Percentiles rank a stretch among this genome's conserved stretches.
These are phyloP conservation scores for Thalpophila matura DNA, from an alignment of 2,888 invertebrate genomes.

Conservation along the genomic window DNA sequence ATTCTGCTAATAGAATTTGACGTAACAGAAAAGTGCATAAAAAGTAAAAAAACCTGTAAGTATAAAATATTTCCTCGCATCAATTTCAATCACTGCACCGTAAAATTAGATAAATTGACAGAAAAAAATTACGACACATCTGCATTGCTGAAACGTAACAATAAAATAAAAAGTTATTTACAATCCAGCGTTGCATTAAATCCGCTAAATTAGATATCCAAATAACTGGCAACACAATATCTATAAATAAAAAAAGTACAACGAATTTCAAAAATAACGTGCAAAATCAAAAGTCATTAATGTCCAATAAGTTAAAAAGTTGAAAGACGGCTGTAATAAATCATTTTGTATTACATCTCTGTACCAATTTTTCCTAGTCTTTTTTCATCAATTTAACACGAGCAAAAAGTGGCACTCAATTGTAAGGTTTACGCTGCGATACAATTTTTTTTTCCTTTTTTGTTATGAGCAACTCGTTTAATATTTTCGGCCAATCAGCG, in stretches of 20 bases:
- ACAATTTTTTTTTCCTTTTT: constrained; percentile 76
- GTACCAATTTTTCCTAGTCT: constrained; percentile 86
- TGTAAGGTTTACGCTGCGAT: constrained; percentile 84
- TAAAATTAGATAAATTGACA: constrained; percentile 57
- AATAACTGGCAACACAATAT: constrained; percentile 70
- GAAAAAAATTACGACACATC: constrained; percentile 31
- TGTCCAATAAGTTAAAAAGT: constrained; percentile 90
- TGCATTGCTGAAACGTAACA: constrained; percentile 28
- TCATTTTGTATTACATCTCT: constrained; percentile 89
- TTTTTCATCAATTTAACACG: constrained; percentile 90
- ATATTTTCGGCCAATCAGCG: constrained; percentile 84
- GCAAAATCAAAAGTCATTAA: constrained; percentile 90
- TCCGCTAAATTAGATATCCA: constrained; percentile 70
- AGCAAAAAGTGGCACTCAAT: constrained; percentile 89
- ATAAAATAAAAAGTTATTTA: constrained; percentile 66
- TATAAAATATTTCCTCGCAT: constrained; percentile 9
- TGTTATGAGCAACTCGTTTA: constrained; percentile 87
- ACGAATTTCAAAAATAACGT: constrained; percentile 77
- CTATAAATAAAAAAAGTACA: constrained; percentile 73
- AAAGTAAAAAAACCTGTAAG: constrained; percentile 3
- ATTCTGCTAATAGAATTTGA: constrained; percentile 13
- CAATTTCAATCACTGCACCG: constrained; percentile 15
- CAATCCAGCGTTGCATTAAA: constrained; percentile 63
- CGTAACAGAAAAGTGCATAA: constrained; percentile 16
- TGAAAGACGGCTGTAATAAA: constrained; percentile 87